phyloP scores from a whole-genome alignment of 1,140 invertebrate species.

The Conus ventricosus region DNA sequence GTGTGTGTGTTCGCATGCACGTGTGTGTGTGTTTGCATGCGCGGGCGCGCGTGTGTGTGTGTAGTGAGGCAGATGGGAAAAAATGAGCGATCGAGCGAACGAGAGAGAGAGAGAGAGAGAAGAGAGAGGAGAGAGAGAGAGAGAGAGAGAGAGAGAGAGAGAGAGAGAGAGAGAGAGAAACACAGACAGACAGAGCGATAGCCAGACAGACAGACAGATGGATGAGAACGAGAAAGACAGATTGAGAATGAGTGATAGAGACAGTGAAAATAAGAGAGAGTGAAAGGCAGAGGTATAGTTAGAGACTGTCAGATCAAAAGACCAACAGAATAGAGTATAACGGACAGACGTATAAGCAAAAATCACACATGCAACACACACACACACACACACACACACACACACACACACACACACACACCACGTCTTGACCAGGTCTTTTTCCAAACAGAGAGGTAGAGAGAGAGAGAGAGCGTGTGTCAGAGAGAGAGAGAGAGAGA shows the following conservation, averaged over 20 bases:
- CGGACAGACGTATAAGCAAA: not conserved
- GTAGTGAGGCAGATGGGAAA: no score
- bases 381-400: not conserved
- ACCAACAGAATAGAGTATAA: not conserved
- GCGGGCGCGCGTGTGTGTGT: no score
- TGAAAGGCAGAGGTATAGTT: constrained; percentile 19
- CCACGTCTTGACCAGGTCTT: no score
- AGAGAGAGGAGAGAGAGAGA: no score
- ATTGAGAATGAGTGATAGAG: constrained; percentile 16
- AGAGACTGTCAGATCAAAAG: constrained; percentile 4
- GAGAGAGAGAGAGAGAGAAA: not conserved
- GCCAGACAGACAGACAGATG: not conserved
- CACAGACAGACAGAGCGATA: not conserved
- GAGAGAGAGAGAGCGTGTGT: no score
- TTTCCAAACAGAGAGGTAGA: no score
- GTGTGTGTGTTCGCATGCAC: no score
- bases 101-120: no score
- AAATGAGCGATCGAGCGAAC: not conserved
- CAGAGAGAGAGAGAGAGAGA: no score
- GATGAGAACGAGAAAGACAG: not conserved
- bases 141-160: not conserved
- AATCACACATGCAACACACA: not conserved
- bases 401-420: not conserved
- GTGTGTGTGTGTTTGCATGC: no score
- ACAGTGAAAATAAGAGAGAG: constrained; percentile 22